These are phyloP conservation scores for Pyrrhia umbra DNA, from an alignment of 2,888 invertebrate genomes.

Conservation along the genomic window DNA sequence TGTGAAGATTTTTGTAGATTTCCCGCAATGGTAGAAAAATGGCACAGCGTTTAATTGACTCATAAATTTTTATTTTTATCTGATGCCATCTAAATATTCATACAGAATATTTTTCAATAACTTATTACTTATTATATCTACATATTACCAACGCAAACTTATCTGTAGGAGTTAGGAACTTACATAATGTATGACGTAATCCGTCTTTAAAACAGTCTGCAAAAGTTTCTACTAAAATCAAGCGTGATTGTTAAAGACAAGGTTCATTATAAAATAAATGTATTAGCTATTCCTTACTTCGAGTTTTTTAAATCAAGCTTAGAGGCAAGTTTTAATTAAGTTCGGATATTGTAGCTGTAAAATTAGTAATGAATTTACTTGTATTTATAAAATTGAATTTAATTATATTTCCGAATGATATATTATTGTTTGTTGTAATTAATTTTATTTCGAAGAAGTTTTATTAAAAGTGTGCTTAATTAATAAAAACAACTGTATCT, in stretches of 20 bases:
- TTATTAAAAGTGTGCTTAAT: too few relatives aligned
- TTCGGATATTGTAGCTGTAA: slow-evolving; percentile 23
- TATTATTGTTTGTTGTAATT: too few relatives aligned
- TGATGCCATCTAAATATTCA: too few relatives aligned
- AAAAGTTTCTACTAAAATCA: slow-evolving; percentile 10
- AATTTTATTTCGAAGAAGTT: too few relatives aligned
- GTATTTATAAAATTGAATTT: background rate
- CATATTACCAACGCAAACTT: background rate
- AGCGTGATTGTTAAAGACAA: slow-evolving; percentile 6
- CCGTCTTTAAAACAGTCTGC: background rate
- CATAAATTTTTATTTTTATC: background rate
- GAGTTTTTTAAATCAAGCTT: slow-evolving; percentile 26
- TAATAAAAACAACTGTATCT: too few relatives aligned
- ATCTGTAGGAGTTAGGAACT: background rate
- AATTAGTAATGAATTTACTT: slow-evolving; percentile 9
- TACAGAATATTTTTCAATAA: too few relatives aligned
- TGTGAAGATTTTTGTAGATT: background rate
- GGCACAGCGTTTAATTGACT: background rate
- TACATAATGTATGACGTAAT: background rate
- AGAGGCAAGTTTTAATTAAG: slow-evolving; percentile 42
- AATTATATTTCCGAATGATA: too few relatives aligned
- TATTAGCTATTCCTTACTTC: slow-evolving; percentile 26
- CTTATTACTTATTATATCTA: too few relatives aligned
- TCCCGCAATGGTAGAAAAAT: background rate
- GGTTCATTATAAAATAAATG: slow-evolving; percentile 42